phyloP scores from a whole-genome alignment of 2,888 invertebrate species.

The Pyralis farinalis region DNA sequence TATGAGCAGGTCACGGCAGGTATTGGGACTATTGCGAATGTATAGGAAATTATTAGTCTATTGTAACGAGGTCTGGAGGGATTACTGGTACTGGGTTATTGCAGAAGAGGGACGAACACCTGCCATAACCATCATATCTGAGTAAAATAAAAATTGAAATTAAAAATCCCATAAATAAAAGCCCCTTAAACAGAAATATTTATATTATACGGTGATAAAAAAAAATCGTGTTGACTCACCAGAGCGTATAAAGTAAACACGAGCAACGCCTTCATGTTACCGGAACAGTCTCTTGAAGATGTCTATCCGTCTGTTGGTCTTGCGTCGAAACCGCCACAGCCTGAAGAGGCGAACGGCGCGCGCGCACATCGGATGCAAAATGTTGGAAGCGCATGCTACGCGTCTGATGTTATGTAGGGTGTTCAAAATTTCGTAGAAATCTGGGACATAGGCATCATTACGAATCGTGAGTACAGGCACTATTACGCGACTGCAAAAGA shows the following conservation, averaged over 20 bases:
- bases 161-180: no score
- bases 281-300: constrained; percentile 24
- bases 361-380: constrained; percentile 49
- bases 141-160: no score
- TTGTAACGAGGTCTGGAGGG: no score
- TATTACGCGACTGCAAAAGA: no score
- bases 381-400: constrained; percentile 6
- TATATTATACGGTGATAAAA: background rate
- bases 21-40: no score
- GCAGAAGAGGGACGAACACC: no score
- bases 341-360: constrained; percentile 46
- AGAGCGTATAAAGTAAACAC: constrained; percentile 17
- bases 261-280: constrained; percentile 24
- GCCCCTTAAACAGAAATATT: no score
- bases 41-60: no score
- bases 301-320: constrained; percentile 24
- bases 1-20: no score
- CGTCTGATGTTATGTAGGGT: background rate
- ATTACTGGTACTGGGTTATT: no score
- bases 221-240: constrained; percentile 26
- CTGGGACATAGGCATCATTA: background rate
- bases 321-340: constrained; percentile 46
- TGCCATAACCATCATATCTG: no score
- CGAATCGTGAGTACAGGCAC: no score
- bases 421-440: background rate